Evolutionary conservation across 2,888 invertebrate species (phyloP).

Genomic region (Melikaiella ostensackeni): DNA sequence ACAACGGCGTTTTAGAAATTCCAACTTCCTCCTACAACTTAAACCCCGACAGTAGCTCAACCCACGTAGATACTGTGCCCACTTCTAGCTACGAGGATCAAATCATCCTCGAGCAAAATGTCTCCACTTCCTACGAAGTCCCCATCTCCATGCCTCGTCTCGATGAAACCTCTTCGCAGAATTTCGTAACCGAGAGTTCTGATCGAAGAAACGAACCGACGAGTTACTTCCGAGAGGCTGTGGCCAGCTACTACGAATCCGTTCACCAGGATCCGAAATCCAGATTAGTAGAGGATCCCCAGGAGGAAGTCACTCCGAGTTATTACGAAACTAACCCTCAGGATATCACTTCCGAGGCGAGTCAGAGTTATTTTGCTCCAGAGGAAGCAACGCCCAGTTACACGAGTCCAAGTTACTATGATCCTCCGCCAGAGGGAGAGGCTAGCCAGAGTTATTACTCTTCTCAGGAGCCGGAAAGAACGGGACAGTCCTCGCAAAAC

Average conservation of each 20-base stretch:
- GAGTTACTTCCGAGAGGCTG: constrained; percentile 70
- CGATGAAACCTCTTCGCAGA: constrained; percentile 70
- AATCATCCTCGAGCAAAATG: constrained; percentile 69
- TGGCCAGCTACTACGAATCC: constrained; percentile 69
- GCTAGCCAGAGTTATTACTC: constrained; percentile 74
- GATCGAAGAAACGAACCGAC: constrained; percentile 69
- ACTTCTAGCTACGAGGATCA: constrained; percentile 73
- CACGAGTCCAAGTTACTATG: constrained; percentile 69
- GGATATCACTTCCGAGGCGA: constrained; percentile 65
- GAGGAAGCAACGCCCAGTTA: constrained; percentile 70
- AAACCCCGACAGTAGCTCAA: constrained; percentile 72
- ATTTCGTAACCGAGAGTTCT: constrained; percentile 71
- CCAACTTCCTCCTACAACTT: constrained; percentile 73
- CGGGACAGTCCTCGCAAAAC: constrained; percentile 66
- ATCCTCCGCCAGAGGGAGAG: constrained; percentile 69
- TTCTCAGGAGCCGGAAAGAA: constrained; percentile 64
- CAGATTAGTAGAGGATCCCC: constrained; percentile 62
- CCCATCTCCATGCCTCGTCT: constrained; percentile 72
- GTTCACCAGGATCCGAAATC: constrained; percentile 63
- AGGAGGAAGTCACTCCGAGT: constrained; percentile 70
- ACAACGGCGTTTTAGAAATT: constrained; percentile 74
- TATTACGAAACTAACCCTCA: constrained; percentile 67
- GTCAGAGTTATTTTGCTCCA: constrained; percentile 70
- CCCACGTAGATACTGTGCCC: constrained; percentile 69
- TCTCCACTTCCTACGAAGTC: constrained; percentile 73